phyloP scores from a whole-genome alignment of 2,797 vertebrate species.

The Hyperoplus immaculatus region DNA sequence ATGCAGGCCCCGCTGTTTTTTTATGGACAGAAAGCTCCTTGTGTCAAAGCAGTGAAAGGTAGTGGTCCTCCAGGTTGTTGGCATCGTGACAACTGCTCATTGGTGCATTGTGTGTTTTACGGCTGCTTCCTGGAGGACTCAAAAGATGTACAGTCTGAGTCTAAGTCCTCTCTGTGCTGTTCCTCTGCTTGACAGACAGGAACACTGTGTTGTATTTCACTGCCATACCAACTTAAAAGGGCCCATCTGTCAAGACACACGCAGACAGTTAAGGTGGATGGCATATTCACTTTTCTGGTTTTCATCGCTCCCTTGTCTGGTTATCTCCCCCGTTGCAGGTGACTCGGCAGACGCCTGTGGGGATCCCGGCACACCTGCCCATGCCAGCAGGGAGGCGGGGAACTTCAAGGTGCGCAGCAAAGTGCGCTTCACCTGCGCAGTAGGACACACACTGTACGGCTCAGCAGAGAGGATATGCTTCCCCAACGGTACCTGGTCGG shows the following conservation, averaged over 20 bases:
- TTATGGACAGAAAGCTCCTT: conserved; percentile 72
- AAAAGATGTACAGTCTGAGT: conserved; percentile 52
- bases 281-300: conserved; percentile 33
- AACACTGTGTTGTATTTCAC: conserved; percentile 38
- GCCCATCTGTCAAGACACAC: conserved; percentile 32
- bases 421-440: conserved; percentile 92
- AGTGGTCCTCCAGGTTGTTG: conserved; percentile 67
- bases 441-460: conserved; percentile 93
- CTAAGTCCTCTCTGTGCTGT: conserved; percentile 34
- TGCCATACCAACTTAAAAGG: conserved; percentile 35
- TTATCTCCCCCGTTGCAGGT: conserved; percentile 82
- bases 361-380: conserved; percentile 94
- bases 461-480: conserved; percentile 95
- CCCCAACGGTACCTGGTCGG: conserved; percentile 96
- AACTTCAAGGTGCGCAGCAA: conserved; percentile 94
- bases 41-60: conserved; percentile 70
- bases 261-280: conserved; percentile 4
- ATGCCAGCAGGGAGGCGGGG: conserved; percentile 92
- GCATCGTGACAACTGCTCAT: conserved; percentile 72
- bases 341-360: conserved; percentile 91
- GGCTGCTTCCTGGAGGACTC: conserved; percentile 54
- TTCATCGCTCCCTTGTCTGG: conserved; percentile 41
- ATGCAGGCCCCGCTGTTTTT: conserved; percentile 64
- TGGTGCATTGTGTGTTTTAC: conserved; percentile 76
- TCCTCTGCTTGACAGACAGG: conserved; percentile 40